Conservation (phyloP, 2,888 invertebrate genomes). For the Hirudinaria manillensis region DNA sequence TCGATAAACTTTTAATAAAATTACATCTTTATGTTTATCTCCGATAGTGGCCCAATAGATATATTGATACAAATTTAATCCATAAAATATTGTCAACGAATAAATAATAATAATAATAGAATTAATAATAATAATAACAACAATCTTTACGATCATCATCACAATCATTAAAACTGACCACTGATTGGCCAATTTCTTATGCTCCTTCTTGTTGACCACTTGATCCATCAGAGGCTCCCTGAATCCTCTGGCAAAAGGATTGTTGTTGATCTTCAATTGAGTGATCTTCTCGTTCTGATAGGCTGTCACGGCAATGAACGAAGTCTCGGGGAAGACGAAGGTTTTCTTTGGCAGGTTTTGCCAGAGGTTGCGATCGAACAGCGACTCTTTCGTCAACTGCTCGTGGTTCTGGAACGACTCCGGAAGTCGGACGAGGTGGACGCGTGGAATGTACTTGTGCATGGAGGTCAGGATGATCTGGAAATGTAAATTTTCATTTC, state of each 20-base stretch:
- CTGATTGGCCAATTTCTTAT: too few species aligned
- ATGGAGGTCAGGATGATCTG: conserved; percentile 20
- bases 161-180: too few species aligned
- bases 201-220: too few species aligned
- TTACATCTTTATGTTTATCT: too few species aligned
- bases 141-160: too few species aligned
- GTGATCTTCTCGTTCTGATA: conserved; percentile 26
- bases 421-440: conserved; percentile 14
- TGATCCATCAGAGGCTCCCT: background rate
- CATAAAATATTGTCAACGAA: too few species aligned
- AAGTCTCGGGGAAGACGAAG: conserved; percentile 16
- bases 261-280: conserved; percentile 25
- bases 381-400: background rate
- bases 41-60: too few species aligned
- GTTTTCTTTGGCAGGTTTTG: background rate
- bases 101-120: too few species aligned
- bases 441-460: conserved; percentile 18
- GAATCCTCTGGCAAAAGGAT: conserved; percentile 27
- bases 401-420: background rate
- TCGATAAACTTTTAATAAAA: too few species aligned
- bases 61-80: too few species aligned
- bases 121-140: too few species aligned
- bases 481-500: too few species aligned
- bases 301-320: conserved; percentile 25
- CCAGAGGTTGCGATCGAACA: background rate